phyloP scores from a whole-genome alignment of 1,140 invertebrate species.

The Micrasema minimum region DNA sequence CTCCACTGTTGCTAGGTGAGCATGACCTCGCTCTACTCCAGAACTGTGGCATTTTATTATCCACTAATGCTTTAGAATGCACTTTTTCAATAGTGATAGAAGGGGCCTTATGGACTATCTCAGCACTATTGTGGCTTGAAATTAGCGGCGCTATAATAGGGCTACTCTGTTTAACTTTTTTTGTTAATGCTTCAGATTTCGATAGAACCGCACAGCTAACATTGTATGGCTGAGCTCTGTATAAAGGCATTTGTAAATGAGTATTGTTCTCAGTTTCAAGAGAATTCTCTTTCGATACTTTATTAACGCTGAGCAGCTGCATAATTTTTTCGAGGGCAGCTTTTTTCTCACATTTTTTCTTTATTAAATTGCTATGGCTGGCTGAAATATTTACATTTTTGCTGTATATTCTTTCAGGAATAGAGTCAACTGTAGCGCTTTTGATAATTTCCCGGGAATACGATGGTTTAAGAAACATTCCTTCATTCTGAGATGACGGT shows the following conservation, averaged over 20 bases:
- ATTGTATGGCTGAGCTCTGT: slow-evolving; percentile 47
- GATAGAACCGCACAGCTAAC: slow-evolving; percentile 18
- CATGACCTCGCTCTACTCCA: slow-evolving; percentile 49
- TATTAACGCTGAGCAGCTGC: background rate
- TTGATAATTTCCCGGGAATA: background rate
- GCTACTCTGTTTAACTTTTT: slow-evolving; percentile 3
- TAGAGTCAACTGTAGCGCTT: background rate
- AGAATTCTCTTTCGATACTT: background rate
- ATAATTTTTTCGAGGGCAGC: slow-evolving; percentile 23
- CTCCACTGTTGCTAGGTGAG: slow-evolving; percentile 42
- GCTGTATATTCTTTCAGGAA: slow-evolving; percentile 36
- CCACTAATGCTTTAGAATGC: background rate
- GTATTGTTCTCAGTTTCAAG: background rate
- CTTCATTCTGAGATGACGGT: slow-evolving; percentile 5
- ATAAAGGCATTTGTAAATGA: slow-evolving; percentile 40
- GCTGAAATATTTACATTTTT: slow-evolving; percentile 27
- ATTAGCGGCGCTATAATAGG: background rate
- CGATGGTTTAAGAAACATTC: background rate
- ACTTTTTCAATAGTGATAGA: slow-evolving; percentile 38
- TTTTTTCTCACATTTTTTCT: slow-evolving; percentile 42
- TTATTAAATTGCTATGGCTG: slow-evolving; percentile 42
- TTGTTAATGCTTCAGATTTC: slow-evolving; percentile 4
- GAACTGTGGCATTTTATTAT: slow-evolving; percentile 22
- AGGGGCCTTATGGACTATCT: slow-evolving; percentile 32
- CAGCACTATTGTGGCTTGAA: background rate